phyloP scores from a whole-genome alignment of 2,113 vertebrate genomes.

The Scomber japonicus region DNA sequence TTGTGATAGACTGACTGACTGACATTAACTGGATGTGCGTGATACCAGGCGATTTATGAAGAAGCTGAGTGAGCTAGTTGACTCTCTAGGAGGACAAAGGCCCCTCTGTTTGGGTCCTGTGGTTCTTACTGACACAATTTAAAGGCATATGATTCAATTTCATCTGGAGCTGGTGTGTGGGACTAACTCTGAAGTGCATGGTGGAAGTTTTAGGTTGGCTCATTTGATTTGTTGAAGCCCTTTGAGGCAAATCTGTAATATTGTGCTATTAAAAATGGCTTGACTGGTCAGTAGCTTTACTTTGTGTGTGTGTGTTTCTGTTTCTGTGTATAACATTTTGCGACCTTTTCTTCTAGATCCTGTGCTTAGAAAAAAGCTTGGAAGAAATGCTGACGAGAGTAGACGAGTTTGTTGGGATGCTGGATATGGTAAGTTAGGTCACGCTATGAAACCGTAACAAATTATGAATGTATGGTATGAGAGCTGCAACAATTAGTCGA shows the following conservation, averaged over 20 bases:
- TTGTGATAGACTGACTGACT: neutral
- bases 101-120: slow-evolving; percentile 41
- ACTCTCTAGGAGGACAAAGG: slow-evolving; percentile 49
- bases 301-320: neutral
- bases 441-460: neutral
- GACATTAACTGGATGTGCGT: slow-evolving; percentile 60
- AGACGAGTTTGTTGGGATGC: slow-evolving; percentile 97
- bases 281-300: neutral
- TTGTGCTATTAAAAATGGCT: too few species aligned
- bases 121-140: slow-evolving; percentile 2
- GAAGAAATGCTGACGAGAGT: slow-evolving; percentile 95
- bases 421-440: slow-evolving; percentile 90
- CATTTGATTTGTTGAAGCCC: too few species aligned
- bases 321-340: neutral
- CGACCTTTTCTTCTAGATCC: slow-evolving; percentile 78
- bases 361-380: slow-evolving; percentile 89
- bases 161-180: neutral
- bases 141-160: neutral
- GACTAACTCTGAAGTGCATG: neutral
- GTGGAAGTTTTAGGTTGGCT: too few species aligned
- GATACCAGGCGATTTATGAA: slow-evolving; percentile 19
- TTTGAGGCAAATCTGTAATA: too few species aligned
- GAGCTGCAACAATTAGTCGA: too few species aligned
- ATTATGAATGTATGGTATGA: neutral
- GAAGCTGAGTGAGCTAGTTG: neutral